Evolutionary conservation across 2,888 invertebrate genomes (phyloP), one percentile per base, ranked within the genome.

Genomic region (Torymus auratus): DNA sequence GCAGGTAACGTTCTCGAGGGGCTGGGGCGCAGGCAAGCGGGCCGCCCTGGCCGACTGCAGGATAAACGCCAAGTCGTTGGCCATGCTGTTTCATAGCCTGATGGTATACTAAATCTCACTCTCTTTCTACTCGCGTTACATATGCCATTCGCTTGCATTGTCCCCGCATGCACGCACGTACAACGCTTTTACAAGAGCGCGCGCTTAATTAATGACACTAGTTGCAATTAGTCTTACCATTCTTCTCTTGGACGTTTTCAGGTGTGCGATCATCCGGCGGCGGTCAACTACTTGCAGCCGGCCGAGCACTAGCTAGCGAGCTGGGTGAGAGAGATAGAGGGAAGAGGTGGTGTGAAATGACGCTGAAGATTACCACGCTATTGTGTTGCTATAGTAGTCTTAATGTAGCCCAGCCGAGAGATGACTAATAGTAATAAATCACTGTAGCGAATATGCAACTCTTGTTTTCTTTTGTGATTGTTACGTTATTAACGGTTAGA

Each of bases 1-100:
- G 12, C 23, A 85, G 85, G 78, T 85, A 4, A 85, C 83, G 13
- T 80, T 83, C 60, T 85, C 83, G 11, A 83, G 79, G 75, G 84
- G 83, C 56, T 85, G 85, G 85, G 84, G 84, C 17, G 83, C 84
- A 53, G 85, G 85, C 55, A 85, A 85, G 62, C 81, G 85, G 50
- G 81, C 69, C 2, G 72, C 67, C 3, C 60, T 75, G 1, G 73
- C 72, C 23, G 82, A 84, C 5, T 84, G 82, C 64, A 60, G 68
- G 55, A 64, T 82, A 41, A 82, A 84, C n/a, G 17, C 72, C 20
- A 83, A 82, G 28, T 77, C 80, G 2, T 13, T 80, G 64, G 70
- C 76, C 52, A 60, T 72, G 13, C 58, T 79, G 52, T 71, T 84
- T 55, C 74, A 80, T n/a, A 72, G 41, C 41, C 41, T 41, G 41